Evolutionary conservation across 1,140 invertebrate species (phyloP).

Genomic region (Ruditapes philippinarum): DNA sequence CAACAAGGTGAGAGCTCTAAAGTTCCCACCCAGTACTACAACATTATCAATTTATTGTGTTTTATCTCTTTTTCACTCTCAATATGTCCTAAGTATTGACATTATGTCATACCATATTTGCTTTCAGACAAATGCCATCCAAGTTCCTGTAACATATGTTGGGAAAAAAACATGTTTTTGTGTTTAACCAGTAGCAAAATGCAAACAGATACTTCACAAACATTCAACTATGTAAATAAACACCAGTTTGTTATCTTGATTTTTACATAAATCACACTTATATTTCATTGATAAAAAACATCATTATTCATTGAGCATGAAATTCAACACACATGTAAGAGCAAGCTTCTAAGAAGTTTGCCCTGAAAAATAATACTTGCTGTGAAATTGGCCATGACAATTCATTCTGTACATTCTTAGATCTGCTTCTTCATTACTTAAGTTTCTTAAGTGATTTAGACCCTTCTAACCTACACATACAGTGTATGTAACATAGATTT

Average conservation of each 20-base stretch:
- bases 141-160: too few species aligned
- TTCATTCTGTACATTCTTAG: conserved; percentile 25
- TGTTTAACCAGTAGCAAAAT: too few species aligned
- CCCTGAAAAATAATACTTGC: conserved; percentile 19
- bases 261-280: conserved; percentile 39
- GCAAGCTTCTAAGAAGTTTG: conserved; percentile 31
- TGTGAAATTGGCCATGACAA: conserved; percentile 11
- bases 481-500: conserved; percentile 9
- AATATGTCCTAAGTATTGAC: too few species aligned
- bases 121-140: too few species aligned
- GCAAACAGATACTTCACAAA: background rate
- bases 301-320: conserved; percentile 3
- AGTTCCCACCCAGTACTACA: too few species aligned
- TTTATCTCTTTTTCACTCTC: too few species aligned
- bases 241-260: conserved; percentile 10
- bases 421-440: background rate
- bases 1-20: too few species aligned
- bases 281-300: conserved; percentile 11
- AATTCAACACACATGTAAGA: conserved; percentile 5
- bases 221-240: background rate
- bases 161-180: too few species aligned
- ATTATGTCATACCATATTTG: too few species aligned
- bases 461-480: background rate
- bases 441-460: conserved; percentile 13
- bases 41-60: too few species aligned